Conservation (phyloP, 2,888 invertebrate species). For the Drosophila seclusa region DNA sequence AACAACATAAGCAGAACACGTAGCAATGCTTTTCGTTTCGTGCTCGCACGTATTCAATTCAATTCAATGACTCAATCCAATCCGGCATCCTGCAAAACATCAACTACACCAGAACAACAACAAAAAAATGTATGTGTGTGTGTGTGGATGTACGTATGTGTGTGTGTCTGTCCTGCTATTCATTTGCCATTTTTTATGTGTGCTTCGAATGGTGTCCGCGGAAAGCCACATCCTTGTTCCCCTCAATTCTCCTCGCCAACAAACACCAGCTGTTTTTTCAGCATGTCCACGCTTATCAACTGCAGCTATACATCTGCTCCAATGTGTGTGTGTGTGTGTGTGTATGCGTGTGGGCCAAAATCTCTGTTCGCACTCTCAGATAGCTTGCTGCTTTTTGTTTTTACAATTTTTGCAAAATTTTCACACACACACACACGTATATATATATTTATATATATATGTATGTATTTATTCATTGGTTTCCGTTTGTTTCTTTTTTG, state of each 20-base stretch:
- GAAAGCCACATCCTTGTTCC: constrained; percentile 28
- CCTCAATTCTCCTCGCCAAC: background rate
- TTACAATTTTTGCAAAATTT: constrained; percentile 26
- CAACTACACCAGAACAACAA: constrained; percentile 20
- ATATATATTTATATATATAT: background rate
- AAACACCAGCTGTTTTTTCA: constrained; percentile 3
- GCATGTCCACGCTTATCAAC: constrained; percentile 43
- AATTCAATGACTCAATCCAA: constrained; percentile 77
- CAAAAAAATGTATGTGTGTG: constrained; percentile 10
- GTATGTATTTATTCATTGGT: constrained; percentile 1
- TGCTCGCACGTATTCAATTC: constrained; percentile 79
- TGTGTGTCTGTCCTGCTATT: constrained; percentile 45
- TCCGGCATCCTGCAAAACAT: constrained; percentile 57
- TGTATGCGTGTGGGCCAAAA: constrained; percentile 4
- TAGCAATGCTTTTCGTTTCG: constrained; percentile 58
- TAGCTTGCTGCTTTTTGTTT: constrained; percentile 31
- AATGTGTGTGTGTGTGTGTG: background rate
- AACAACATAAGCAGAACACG: constrained; percentile 54
- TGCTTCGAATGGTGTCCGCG: constrained; percentile 43
- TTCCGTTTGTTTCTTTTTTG: constrained; percentile 3
- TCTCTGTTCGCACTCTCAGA: constrained; percentile 37
- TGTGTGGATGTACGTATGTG: constrained; percentile 2
- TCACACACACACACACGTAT: background rate
- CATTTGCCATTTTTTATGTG: constrained; percentile 58
- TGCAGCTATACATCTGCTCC: constrained; percentile 15